Evolutionary conservation across 2,888 invertebrate species (phyloP).

Genomic region (Tetragonisca angustula): DNA sequence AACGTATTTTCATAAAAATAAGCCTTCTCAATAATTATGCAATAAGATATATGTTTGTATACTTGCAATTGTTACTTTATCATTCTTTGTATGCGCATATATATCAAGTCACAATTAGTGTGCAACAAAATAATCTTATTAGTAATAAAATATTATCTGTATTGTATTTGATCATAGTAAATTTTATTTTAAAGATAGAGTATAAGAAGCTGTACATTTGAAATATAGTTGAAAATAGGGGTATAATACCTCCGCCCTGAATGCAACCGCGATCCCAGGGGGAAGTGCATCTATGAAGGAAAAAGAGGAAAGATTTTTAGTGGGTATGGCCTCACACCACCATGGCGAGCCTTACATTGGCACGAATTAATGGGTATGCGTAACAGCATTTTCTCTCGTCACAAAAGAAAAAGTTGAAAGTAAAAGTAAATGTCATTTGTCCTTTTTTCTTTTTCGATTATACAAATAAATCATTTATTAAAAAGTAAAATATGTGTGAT

Average conservation of each 20-base stretch:
- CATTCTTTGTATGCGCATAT: not conserved
- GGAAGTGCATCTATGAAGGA: no score
- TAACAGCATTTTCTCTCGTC: no score
- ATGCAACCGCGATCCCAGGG: no score
- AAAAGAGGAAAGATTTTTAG: no score
- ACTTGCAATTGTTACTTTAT: not conserved
- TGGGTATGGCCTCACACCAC: no score
- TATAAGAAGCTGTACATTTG: not conserved
- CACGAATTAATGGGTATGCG: no score
- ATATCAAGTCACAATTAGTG: not conserved
- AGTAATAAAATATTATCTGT: not conserved
- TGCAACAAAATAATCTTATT: not conserved
- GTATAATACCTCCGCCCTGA: not conserved
- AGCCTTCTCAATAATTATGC: constrained; percentile 65
- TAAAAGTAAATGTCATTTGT: not conserved
- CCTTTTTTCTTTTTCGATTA: not conserved
- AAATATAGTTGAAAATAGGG: not conserved
- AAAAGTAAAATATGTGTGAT: not conserved
- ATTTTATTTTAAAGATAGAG: not conserved
- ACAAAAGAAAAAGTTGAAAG: not conserved
- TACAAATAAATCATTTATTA: not conserved
- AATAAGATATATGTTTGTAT: constrained; percentile 7
- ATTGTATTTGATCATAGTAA: not conserved
- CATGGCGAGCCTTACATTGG: no score
- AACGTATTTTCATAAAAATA: constrained; percentile 82